These are phyloP conservation scores for Myotis pilosus DNA, from an alignment of 2,797 vertebrate genomes.

Conservation along the genomic window DNA sequence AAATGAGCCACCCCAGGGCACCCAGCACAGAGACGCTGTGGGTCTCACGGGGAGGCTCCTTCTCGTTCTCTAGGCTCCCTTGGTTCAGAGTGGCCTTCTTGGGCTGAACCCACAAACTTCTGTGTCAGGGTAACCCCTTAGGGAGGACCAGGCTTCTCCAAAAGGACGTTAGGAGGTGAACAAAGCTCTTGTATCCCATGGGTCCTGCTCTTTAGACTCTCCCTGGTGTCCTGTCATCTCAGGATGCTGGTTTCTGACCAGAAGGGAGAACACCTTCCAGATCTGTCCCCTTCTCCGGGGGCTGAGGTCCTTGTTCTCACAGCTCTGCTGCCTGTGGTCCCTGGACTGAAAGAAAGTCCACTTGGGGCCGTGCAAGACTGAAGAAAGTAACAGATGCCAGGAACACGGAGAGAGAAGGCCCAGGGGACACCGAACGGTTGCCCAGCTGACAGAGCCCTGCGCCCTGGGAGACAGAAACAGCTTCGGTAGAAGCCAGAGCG, in stretches of 20 bases:
- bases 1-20: accelerated
- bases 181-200: background rate
- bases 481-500: background rate
- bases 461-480: background rate
- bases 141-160: accelerated
- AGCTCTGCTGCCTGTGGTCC: background rate
- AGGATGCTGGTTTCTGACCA: background rate
- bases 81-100: background rate
- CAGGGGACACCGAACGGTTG: background rate
- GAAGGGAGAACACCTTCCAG: background rate
- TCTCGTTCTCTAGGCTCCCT: background rate
- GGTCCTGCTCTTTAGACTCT: background rate
- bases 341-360: background rate
- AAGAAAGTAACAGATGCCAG: background rate
- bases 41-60: background rate
- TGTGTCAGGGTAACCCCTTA: background rate
- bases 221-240: background rate
- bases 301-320: accelerated
- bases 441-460: background rate
- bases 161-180: background rate
- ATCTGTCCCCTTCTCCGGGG: background rate
- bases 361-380: background rate
- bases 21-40: accelerated
- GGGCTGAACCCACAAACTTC: accelerated
- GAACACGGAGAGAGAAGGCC: background rate